Base-by-base conservation (phyloP, 2,113 vertebrate species). In the Antidorcas marsupialis region DNA sequence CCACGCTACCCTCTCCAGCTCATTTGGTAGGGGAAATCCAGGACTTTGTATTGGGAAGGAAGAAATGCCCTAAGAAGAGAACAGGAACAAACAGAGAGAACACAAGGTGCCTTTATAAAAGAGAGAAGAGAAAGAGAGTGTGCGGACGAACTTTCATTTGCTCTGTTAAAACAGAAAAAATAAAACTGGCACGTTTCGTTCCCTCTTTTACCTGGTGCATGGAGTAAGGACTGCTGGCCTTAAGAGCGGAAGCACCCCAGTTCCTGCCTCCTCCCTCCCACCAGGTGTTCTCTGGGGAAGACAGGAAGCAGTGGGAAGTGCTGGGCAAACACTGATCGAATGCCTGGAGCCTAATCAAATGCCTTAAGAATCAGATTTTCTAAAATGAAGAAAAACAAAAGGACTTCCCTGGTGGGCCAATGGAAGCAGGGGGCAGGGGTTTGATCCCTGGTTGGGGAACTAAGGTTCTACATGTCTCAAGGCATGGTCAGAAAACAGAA, bases 301-400 rank as follows among this genome's bases (percentile, higher is more conserved):
- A 39, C n/a, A 47, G 78, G 16, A 21, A 87, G 19, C n/a, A 33
- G 3, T 1, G 36, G 30, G n/a, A 19, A 83, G 64, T 13, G 17
- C 30, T 78, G 21, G 30, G 15, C 12, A 89, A 78, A 59, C n/a
- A 47, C 4, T 83, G 52, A 57, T 71, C 2, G 2, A 64, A 87
- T 85, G 53, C 19, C 39, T 92, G 36, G 25, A 76, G 64, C 71
- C 78, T 47, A 43, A 82, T 62, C 67, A 53, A 17, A 74, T 36
- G 21, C 27, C 53, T 62, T 43, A 86, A 11, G 92, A n/a, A 94
- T 43, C 50, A 76, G 25, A 94, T 57, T 93, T 93, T 84, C 36
- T 91, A 39, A 97, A 97, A 92, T 53, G 16, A 93, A 95, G 91
- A 3, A 74, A 39, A 39, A 71, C n/a, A 71, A 71, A 2, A 71